phyloP scores from a whole-genome alignment of 2,888 invertebrate species.

The Subacronicta megacephala region DNA sequence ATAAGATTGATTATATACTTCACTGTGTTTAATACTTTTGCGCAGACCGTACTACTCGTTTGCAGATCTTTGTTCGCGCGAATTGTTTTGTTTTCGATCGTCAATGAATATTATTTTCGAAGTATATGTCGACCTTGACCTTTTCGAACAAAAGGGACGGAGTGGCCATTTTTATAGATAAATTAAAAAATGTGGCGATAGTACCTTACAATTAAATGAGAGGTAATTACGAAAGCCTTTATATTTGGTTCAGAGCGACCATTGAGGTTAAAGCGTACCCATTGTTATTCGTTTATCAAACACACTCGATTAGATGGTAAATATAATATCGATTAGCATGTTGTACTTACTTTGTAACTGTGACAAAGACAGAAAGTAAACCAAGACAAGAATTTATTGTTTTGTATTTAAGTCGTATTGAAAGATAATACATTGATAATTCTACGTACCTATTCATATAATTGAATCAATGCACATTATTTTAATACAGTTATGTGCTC shows the following conservation, averaged over 20 bases:
- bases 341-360: constrained; percentile 23
- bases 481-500: constrained; percentile 42
- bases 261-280: constrained; percentile 17
- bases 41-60: constrained; percentile 43
- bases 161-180: constrained; percentile 67
- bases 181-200: constrained; percentile 68
- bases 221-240: constrained; percentile 62
- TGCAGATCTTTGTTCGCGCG: constrained; percentile 58
- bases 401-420: constrained; percentile 17
- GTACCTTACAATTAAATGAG: constrained; percentile 68
- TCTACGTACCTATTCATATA: constrained; percentile 32
- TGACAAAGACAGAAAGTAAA: constrained; percentile 35
- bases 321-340: constrained; percentile 37
- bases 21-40: constrained; percentile 28
- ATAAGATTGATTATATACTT: constrained; percentile 46
- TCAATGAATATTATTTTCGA: constrained; percentile 60
- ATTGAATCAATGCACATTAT: constrained; percentile 45
- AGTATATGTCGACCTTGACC: constrained; percentile 67
- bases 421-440: constrained; percentile 35
- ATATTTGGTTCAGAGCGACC: constrained; percentile 13
- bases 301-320: constrained; percentile 35
- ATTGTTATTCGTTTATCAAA: constrained; percentile 29
- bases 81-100: constrained; percentile 62
- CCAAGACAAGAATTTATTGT: constrained; percentile 25
- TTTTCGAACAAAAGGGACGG: constrained; percentile 73